Evolutionary conservation across 2,888 invertebrate genomes (phyloP), one percentile per base, ranked within the genome.

Genomic region (Scaptomyza cyrtandrae): DNA sequence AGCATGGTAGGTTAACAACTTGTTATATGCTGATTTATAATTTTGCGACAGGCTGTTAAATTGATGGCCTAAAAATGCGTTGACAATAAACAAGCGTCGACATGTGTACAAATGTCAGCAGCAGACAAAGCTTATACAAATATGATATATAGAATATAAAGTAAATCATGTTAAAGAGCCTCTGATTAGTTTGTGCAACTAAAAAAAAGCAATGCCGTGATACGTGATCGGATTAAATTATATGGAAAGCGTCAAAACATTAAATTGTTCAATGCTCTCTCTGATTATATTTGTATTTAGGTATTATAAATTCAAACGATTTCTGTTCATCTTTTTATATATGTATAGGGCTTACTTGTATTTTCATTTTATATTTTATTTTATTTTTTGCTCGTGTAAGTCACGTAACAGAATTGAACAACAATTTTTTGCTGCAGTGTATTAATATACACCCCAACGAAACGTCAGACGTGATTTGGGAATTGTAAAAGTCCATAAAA

Each of bases 11-110:
- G 43, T 7, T 19, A n/a, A 35, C 14, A 24, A n/a, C 49, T 57
- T 54, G 67, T 63, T 64, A 49, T 67, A 65, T 61, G 63, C 75
- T 83, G 86, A 88, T 86, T 82, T 88, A 68, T 86, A 82, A 72
- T 77, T 65, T 69, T 54, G 41, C 53, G 48, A 53, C 58, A 46
- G 67, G 49, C 70, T 41, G 66, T 66, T 64, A 69, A 78, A 75
- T 65, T 63, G 77, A 67, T 66, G 63, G 57, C 58, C 63, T 68
- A 71, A 74, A 75, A 82, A 64, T 50, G 46, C 56, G 43, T 43
- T 68, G 78, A 74, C 75, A 71, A 71, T 75, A 75, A 84, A 83
- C 80, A 62, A 64, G 61, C 58, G 39, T 19, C 53, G 54, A 74
- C 87, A 84, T 63, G 56, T 70, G 75, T 78, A 70, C 76, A 65